Percentiles rank a stretch among this genome's conserved stretches.
Conservation (phyloP, 1,140 invertebrate species). For the Metopolophium dirhodum region DNA sequence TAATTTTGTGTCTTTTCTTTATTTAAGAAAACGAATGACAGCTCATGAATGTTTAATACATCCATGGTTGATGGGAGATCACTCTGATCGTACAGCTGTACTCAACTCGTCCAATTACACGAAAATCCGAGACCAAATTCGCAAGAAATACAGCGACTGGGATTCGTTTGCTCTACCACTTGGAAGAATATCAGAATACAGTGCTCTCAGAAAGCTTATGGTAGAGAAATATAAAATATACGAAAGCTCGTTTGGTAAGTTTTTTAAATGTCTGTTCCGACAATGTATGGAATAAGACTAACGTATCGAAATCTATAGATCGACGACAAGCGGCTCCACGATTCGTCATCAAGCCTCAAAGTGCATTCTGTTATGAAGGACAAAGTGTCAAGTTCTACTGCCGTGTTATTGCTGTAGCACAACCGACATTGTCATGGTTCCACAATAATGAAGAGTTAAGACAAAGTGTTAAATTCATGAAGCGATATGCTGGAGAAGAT, state of each 20-base stretch:
- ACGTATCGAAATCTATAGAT: slow-evolving; percentile 68
- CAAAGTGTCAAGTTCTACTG: slow-evolving; percentile 97
- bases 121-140: slow-evolving; percentile 84
- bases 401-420: slow-evolving; percentile 91
- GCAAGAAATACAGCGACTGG: slow-evolving; percentile 88
- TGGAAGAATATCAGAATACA: slow-evolving; percentile 96
- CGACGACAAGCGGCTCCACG: slow-evolving; percentile 95
- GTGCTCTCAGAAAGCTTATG: slow-evolving; percentile 92
- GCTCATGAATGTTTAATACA: slow-evolving; percentile 96
- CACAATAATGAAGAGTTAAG: slow-evolving; percentile 91
- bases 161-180: slow-evolving; percentile 91
- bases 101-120: slow-evolving; percentile 85
- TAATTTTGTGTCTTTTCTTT: not conserved
- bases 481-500: slow-evolving; percentile 93
- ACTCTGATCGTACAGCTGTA: slow-evolving; percentile 74
- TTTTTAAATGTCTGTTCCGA: not conserved
- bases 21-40: slow-evolving; percentile 90
- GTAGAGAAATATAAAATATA: slow-evolving; percentile 97
- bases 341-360: slow-evolving; percentile 95
- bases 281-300: not conserved
- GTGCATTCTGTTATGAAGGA: slow-evolving; percentile 95
- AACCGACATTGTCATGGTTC: slow-evolving; percentile 94
- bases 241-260: slow-evolving; percentile 89
- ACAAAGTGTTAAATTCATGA: slow-evolving; percentile 99
- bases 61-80: slow-evolving; percentile 89